Percentiles rank a stretch among this genome's conserved stretches.
phyloP scores from a whole-genome alignment of 2,888 invertebrate species.

The Pyrochroa serraticornis region DNA sequence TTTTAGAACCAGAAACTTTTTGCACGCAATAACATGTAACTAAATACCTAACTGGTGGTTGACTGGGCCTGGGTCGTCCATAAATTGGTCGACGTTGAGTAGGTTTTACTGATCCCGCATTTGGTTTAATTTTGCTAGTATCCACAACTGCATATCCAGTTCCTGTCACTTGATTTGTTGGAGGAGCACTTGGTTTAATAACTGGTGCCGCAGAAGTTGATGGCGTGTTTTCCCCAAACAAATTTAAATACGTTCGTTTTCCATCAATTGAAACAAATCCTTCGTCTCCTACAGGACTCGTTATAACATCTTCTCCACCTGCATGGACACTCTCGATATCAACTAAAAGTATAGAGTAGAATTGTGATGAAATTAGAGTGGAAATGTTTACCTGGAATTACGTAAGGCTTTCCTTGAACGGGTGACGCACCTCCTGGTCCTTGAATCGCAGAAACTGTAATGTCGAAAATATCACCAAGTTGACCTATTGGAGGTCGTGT shows the following conservation, averaged over 20 bases:
- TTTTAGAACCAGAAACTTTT: constrained; percentile 6
- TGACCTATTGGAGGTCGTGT: constrained; percentile 62
- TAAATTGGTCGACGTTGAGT: constrained; percentile 63
- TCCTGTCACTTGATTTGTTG: constrained; percentile 59
- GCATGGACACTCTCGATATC: constrained; percentile 59
- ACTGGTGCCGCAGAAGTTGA: constrained; percentile 43
- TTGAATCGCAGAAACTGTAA: constrained; percentile 87
- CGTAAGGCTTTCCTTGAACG: constrained; percentile 59
- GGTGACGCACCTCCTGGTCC: constrained; percentile 70
- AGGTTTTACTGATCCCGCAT: constrained; percentile 50
- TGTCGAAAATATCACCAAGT: constrained; percentile 81
- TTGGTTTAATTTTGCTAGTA: constrained; percentile 58
- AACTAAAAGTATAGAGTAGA: constrained; percentile 50
- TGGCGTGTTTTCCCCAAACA: constrained; percentile 69
- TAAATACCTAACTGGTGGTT: constrained; percentile 70
- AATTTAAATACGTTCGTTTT: constrained; percentile 84
- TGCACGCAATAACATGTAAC: too few relatives aligned
- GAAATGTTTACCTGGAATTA: constrained; percentile 59
- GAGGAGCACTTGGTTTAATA: constrained; percentile 52
- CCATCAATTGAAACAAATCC: constrained; percentile 93
- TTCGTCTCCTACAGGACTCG: constrained; percentile 79
- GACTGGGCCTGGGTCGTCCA: constrained; percentile 61
- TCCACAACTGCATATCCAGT: constrained; percentile 72
- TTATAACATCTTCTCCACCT: constrained; percentile 70
- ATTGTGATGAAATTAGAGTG: background rate